Conservation (phyloP, 2,888 invertebrate species). For the Tenodera sinensis region DNA sequence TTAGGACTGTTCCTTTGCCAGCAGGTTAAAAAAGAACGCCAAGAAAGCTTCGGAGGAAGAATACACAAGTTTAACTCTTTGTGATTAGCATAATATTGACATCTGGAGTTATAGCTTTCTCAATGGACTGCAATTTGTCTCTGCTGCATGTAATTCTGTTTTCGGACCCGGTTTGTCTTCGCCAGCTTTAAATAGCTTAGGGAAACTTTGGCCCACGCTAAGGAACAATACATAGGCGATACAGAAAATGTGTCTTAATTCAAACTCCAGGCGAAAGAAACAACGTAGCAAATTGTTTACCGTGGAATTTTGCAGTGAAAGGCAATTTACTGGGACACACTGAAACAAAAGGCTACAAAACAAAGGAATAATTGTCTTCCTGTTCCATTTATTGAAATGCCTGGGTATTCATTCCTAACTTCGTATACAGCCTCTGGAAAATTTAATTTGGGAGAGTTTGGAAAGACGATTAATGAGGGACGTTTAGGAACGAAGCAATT, state of each 20-base stretch:
- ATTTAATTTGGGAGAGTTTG: background rate
- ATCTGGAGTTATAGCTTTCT: no score
- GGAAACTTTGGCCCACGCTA: no score
- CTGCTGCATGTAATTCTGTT: no score
- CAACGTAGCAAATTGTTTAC: background rate
- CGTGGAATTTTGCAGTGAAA: background rate
- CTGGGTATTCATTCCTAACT: background rate
- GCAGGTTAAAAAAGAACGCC: no score
- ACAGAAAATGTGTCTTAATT: background rate
- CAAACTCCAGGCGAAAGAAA: background rate
- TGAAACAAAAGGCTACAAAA: background rate
- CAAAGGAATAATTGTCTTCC: background rate
- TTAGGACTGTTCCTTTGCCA: no score
- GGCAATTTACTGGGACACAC: background rate
- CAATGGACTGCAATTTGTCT: no score
- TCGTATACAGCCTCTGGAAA: background rate
- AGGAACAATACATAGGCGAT: background rate
- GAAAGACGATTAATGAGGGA: background rate
- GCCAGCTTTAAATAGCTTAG: no score
- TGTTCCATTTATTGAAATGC: background rate
- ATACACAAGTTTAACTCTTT: no score
- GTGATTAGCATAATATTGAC: no score
- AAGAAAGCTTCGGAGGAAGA: no score
- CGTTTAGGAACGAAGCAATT: background rate
- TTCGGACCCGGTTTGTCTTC: no score